Percentiles rank a stretch among this genome's conserved stretches.
phyloP scores from a whole-genome alignment of 1,140 invertebrate genomes.

The Pachypsylla venusta region DNA sequence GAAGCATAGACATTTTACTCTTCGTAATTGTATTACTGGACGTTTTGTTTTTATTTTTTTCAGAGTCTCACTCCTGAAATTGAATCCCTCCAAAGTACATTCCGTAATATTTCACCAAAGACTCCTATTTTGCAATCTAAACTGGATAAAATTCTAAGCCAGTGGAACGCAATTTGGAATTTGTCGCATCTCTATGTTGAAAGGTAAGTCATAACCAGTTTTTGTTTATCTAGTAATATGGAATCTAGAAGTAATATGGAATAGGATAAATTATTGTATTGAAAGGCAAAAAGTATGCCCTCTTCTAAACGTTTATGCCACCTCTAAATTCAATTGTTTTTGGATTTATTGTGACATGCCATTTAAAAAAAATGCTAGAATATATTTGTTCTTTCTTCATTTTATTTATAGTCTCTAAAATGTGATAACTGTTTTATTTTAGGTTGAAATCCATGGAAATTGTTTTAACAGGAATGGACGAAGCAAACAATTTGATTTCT shows the following conservation, averaged over 20 bases:
- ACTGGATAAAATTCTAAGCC: constrained; percentile 68
- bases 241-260: no score
- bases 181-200: constrained; percentile 76
- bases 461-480: constrained; percentile 73
- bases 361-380: no score
- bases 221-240: not conserved
- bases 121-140: constrained; percentile 80
- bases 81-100: constrained; percentile 64
- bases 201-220: constrained; percentile 32
- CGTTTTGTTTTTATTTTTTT: constrained; percentile 12
- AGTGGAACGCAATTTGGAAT: constrained; percentile 83
- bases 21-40: no score
- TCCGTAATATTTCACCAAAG: constrained; percentile 64
- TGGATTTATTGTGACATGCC: no score
- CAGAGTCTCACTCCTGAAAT: constrained; percentile 59
- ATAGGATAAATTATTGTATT: no score
- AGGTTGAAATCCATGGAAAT: constrained; percentile 77
- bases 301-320: no score
- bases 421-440: not conserved
- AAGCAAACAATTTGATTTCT: constrained; percentile 71
- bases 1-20: no score
- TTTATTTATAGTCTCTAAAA: no score
- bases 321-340: no score
- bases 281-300: no score
- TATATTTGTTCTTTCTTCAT: no score